Evolutionary conservation across 2,113 vertebrate genomes (phyloP).

Genomic region (Anarrhichthys ocellatus): DNA sequence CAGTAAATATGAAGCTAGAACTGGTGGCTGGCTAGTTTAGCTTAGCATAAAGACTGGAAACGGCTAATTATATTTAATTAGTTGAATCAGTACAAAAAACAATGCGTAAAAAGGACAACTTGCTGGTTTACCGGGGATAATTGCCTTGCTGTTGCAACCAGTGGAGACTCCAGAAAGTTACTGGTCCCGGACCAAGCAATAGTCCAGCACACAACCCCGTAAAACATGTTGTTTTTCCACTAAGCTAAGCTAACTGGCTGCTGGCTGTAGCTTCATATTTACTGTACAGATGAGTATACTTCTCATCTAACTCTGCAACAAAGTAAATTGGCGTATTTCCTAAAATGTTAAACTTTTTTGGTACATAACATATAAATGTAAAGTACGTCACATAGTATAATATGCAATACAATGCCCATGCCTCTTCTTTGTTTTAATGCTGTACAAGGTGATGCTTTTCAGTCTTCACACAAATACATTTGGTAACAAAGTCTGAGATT

Average conservation of each 20-base stretch:
- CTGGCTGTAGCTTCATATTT: neutral
- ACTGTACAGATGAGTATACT: neutral
- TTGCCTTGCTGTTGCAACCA: neutral
- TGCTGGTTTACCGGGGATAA: neutral
- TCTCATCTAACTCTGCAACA: neutral
- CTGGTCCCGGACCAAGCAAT: neutral
- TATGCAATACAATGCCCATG: constrained; percentile 8
- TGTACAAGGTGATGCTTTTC: constrained; percentile 12
- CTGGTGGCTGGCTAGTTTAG: neutral
- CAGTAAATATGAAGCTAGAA: neutral
- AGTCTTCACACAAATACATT: constrained; percentile 50
- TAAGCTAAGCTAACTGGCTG: neutral
- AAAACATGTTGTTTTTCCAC: neutral
- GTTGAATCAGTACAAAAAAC: neutral
- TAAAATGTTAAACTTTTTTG: constrained; percentile 6
- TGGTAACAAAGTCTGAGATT: constrained; percentile 49
- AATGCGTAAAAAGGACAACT: neutral
- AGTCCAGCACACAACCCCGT: neutral
- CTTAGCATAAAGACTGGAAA: neutral
- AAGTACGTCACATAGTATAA: constrained; percentile 19
- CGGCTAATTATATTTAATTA: neutral
- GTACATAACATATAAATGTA: neutral
- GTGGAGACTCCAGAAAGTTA: neutral
- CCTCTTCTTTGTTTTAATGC: constrained; percentile 16
- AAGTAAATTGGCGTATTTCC: neutral